These are phyloP conservation scores for Nymphalis polychloros DNA, from an alignment of 2,888 invertebrate genomes.

Conservation along the genomic window DNA sequence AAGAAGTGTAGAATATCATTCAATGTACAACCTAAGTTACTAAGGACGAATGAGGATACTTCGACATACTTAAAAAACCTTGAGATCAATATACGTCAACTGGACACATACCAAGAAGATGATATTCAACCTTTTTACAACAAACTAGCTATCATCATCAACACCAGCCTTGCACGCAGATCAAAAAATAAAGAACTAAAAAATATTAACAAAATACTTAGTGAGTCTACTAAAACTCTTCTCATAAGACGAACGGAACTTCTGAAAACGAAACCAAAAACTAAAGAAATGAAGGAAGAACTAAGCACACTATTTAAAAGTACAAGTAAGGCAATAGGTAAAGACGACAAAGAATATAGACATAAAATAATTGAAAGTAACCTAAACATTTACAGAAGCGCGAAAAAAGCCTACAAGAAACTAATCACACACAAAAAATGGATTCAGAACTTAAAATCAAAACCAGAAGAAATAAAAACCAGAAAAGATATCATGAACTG, in stretches of 20 bases:
- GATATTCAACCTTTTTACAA: too few species aligned
- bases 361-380: conserved; percentile 5
- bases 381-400: conserved; percentile 5
- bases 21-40: too few species aligned
- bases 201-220: conserved; percentile 31
- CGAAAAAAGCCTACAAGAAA: conserved; percentile 12
- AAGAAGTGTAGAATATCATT: too few species aligned
- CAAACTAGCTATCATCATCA: not conserved
- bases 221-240: not conserved
- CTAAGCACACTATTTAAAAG: conserved; percentile 13
- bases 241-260: not conserved
- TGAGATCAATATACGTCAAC: too few species aligned
- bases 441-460: conserved; percentile 4
- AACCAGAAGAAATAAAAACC: not conserved
- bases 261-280: conserved; percentile 10
- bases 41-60: too few species aligned
- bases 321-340: conserved; percentile 11
- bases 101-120: too few species aligned
- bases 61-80: too few species aligned
- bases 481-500: conserved; percentile 8
- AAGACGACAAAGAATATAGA: conserved; percentile 5
- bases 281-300: conserved; percentile 9
- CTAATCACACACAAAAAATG: conserved; percentile 9
- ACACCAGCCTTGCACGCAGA: not conserved
- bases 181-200: not conserved